phyloP scores from a whole-genome alignment of 2,888 invertebrate genomes.

The Notodonta dromedarius region DNA sequence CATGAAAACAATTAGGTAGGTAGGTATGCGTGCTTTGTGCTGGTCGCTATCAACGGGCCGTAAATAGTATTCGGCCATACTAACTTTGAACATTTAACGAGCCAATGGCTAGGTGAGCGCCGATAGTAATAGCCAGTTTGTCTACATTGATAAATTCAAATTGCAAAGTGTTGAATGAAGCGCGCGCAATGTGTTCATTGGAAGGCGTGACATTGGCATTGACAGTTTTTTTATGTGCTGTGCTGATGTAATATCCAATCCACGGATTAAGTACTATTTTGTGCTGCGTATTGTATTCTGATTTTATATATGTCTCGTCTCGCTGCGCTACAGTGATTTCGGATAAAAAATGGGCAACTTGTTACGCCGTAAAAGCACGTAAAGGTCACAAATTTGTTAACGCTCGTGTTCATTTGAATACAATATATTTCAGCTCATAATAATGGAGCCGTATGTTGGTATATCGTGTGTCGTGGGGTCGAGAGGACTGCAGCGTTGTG shows the following conservation, averaged over 20 bases:
- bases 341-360: slow-evolving; percentile 47
- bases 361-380: slow-evolving; percentile 50
- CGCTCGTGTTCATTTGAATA: slow-evolving; percentile 34
- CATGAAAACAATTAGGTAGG: slow-evolving; percentile 40
- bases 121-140: slow-evolving; percentile 24
- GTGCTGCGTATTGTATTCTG: slow-evolving; percentile 64
- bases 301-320: slow-evolving; percentile 61
- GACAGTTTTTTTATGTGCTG: slow-evolving; percentile 60
- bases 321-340: slow-evolving; percentile 64
- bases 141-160: slow-evolving; percentile 33
- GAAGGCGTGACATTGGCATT: slow-evolving; percentile 70
- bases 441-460: slow-evolving; percentile 21
- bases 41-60: slow-evolving; percentile 14
- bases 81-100: too few relatives aligned
- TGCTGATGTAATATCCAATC: slow-evolving; percentile 66
- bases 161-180: slow-evolving; percentile 52
- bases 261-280: slow-evolving; percentile 49
- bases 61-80: background rate
- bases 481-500: slow-evolving; percentile 32
- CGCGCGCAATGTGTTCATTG: slow-evolving; percentile 37
- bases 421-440: slow-evolving; percentile 2
- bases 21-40: slow-evolving; percentile 23
- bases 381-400: slow-evolving; percentile 53
- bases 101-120: slow-evolving; percentile 9
- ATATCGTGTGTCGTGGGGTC: slow-evolving; percentile 21